These are phyloP conservation scores for Zosterops japonicus DNA, from an alignment of 2,113 vertebrate genomes.

Conservation along the genomic window DNA sequence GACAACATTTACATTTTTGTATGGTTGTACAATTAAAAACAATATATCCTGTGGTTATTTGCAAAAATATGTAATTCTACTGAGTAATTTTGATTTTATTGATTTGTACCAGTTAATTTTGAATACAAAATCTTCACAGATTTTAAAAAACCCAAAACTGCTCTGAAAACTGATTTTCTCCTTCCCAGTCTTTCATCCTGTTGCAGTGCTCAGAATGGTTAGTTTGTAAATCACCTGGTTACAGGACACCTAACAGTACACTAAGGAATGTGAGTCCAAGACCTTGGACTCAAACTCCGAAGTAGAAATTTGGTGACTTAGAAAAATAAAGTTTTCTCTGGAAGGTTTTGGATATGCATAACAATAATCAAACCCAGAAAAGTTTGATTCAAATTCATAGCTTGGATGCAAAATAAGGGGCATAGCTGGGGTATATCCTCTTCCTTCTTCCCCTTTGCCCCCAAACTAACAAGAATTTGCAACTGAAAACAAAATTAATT, in stretches of 20 bases:
- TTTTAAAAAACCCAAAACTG: accelerated
- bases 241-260: not conserved
- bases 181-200: not conserved
- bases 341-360: not conserved
- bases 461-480: not conserved
- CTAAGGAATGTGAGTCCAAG: not conserved
- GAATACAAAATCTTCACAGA: not conserved
- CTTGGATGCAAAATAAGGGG: not conserved
- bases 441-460: not conserved
- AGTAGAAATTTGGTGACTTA: not conserved
- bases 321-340: not conserved
- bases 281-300: not conserved
- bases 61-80: not conserved
- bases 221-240: not conserved
- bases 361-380: not conserved
- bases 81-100: not conserved
- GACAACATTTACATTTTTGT: not conserved
- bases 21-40: not conserved
- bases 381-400: not conserved
- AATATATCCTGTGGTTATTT: not conserved
- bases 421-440: not conserved
- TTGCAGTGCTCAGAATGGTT: not conserved
- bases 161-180: not conserved
- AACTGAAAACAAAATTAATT: not conserved
- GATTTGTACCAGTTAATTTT: not conserved